Base-by-base conservation (phyloP, 2,797 vertebrate genomes). In the Parotocinclus haroldoi region DNA sequence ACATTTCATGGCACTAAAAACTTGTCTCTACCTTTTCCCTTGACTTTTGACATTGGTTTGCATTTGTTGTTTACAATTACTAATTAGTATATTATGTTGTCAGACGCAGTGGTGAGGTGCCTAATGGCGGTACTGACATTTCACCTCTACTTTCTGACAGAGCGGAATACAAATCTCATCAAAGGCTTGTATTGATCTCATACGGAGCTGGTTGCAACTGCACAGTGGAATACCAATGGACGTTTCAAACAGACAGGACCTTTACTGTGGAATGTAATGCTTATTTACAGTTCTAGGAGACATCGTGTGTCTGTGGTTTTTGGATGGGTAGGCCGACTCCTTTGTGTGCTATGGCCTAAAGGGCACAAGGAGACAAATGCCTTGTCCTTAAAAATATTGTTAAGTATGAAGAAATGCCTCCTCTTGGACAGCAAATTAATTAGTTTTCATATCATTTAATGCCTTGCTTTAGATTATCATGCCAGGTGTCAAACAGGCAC, bases 301-400 rank as follows among this genome's bases (percentile, higher is more conserved):
- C 80, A 56, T 79, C 76, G 2, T 27, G 27, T 5, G 27, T 27
- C 27, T 27, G 27, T 27, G 27, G 27, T 2, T 27, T 27, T 75
- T 68, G 76, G 81, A 83, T 74, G 85, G 86, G 87, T 84, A 75
- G 27, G 27, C 27, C 5, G 27, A 27, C 76, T 78, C 71, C 71
- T 59, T 71, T 81, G 79, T 82, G 86, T 89, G 27, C 89, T 79
- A 87, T 89, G 86, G 78, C 81, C 27, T 86, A 89, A 90, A 90
- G 88, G 87, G 84, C 86, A 88, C 76, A 75, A 61, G 75, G 83
- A 89, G 83, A 90, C 84, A 78, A 83, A 89, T 4, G 40, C 8
- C 40, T 1, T 42, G 7, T 89, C 78, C 87, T 85, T 88, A 84
- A 83, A 86, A 83, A 85, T 82, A 91, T 88, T 83, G 86, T 89